Percentiles rank a stretch among this genome's conserved stretches.
Conservation (phyloP, 2,113 vertebrate species). For the Salvelinus alpinus region DNA sequence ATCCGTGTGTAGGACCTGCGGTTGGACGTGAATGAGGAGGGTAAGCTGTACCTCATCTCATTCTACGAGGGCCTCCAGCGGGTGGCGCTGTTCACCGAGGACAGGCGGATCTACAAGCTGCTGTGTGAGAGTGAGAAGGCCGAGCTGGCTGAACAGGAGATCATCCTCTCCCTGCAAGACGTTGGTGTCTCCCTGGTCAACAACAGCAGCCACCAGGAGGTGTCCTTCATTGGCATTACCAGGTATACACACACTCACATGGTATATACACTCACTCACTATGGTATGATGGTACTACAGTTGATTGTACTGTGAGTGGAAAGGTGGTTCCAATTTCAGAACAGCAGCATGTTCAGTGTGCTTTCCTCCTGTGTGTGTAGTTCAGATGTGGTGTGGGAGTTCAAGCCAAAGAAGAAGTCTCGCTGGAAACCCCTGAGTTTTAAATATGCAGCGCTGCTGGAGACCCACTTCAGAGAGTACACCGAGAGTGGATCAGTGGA, state of each 20-base stretch:
- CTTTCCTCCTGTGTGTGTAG: constrained; percentile 56
- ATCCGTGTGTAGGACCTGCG: constrained; percentile 78
- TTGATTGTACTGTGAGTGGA: too few species aligned
- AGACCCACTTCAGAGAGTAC: constrained; percentile 82
- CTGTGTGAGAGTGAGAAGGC: constrained; percentile 88
- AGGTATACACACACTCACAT: constrained; percentile 71
- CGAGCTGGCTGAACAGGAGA: constrained; percentile 91
- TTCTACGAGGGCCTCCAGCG: constrained; percentile 97
- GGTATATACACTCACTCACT: background rate
- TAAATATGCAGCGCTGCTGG: constrained; percentile 83
- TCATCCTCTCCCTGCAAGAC: constrained; percentile 84
- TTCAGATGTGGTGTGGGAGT: constrained; percentile 95
- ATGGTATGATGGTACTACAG: too few species aligned
- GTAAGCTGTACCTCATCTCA: constrained; percentile 83
- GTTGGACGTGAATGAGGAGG: constrained; percentile 71
- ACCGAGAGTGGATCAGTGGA: constrained; percentile 77
- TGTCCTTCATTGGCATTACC: constrained; percentile 93
- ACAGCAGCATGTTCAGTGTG: background rate
- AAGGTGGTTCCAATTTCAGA: background rate
- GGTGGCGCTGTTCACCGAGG: constrained; percentile 90
- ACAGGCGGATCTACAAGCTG: constrained; percentile 80
- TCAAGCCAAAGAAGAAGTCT: constrained; percentile 86
- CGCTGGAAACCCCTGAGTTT: constrained; percentile 88
- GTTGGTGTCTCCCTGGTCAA: constrained; percentile 93
- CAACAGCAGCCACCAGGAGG: constrained; percentile 88